A percentile compares a stretch with the other conserved stretches of the same genome.
Conservation (phyloP, 2,113 vertebrate genomes). For the Varanus salvator region DNA sequence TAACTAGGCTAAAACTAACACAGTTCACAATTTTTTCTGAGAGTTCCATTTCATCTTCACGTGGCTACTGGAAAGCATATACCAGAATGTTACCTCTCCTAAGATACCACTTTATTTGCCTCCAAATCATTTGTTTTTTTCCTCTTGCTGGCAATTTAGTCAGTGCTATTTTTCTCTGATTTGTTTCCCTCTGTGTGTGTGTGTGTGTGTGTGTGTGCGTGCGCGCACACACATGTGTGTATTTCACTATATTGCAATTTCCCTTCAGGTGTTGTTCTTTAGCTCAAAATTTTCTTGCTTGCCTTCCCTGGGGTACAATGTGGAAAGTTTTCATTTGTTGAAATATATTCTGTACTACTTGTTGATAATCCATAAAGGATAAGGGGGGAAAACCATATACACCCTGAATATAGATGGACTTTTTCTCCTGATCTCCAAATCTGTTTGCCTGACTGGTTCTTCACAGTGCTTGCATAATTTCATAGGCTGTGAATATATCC, state of each 20-base stretch:
- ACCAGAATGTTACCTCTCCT: constrained; percentile 42
- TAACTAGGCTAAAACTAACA: constrained; percentile 40
- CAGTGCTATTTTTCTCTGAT: constrained; percentile 34
- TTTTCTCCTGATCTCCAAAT: not conserved
- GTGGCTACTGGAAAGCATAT: constrained; percentile 54
- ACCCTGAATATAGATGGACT: not conserved
- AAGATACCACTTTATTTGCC: constrained; percentile 57
- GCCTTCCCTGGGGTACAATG: constrained; percentile 17
- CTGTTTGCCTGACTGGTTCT: not conserved
- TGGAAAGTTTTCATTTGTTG: constrained; percentile 48
- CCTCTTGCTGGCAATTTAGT: constrained; percentile 26
- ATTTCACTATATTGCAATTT: not conserved
- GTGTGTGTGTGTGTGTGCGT: not conserved
- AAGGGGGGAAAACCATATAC: constrained; percentile 39
- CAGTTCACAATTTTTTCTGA: constrained; percentile 50
- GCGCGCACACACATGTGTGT: not conserved
- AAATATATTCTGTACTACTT: constrained; percentile 4
- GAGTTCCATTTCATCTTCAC: constrained; percentile 51
- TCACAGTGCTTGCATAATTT: not conserved
- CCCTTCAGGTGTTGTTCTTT: constrained; percentile 1
- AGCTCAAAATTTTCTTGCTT: constrained; percentile 34
- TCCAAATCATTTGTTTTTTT: constrained; percentile 45
- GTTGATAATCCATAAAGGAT: not conserved
- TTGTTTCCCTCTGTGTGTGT: no score
- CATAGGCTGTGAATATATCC: not conserved